phyloP scores from a whole-genome alignment of 2,888 invertebrate genomes.

The Hemithea aestivaria region DNA sequence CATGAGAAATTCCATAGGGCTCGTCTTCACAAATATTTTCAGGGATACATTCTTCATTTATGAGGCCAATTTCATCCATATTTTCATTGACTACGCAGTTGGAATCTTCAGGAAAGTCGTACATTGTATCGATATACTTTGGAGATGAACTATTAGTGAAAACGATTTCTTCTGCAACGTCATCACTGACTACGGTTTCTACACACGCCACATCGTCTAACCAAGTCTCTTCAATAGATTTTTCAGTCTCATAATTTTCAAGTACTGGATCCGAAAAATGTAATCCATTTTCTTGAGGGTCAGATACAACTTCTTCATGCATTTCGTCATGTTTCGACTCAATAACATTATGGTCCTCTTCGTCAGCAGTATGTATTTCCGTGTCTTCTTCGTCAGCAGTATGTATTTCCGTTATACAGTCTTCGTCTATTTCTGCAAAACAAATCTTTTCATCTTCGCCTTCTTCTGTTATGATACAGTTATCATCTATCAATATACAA shows the following conservation, averaged over 20 bases:
- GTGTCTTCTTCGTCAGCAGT: slow-evolving; percentile 27
- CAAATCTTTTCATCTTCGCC: slow-evolving; percentile 51
- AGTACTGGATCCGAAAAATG: slow-evolving; percentile 36
- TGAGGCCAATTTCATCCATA: slow-evolving; percentile 48
- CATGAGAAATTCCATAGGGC: slow-evolving; percentile 60
- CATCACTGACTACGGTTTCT: slow-evolving; percentile 69
- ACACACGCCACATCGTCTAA: slow-evolving; percentile 68
- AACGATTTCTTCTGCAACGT: slow-evolving; percentile 58
- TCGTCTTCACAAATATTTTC: slow-evolving; percentile 53
- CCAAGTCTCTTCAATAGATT: slow-evolving; percentile 54
- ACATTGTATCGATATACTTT: slow-evolving; percentile 34
- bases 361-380: slow-evolving; percentile 31
- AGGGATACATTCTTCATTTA: slow-evolving; percentile 56
- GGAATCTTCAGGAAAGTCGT: slow-evolving; percentile 32
- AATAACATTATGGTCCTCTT: slow-evolving; percentile 8
- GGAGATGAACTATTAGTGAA: slow-evolving; percentile 47
- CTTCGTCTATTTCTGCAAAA: slow-evolving; percentile 49
- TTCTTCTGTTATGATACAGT: slow-evolving; percentile 60
- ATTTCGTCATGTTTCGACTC: neutral
- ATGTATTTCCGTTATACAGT: slow-evolving; percentile 37
- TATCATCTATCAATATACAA: slow-evolving; percentile 66
- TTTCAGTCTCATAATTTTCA: slow-evolving; percentile 39
- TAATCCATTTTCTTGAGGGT: slow-evolving; percentile 22
- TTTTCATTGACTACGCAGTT: slow-evolving; percentile 38
- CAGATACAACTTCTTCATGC: slow-evolving; percentile 7